These are phyloP conservation scores for Stenurella melanura DNA, from an alignment of 2,888 invertebrate genomes.

Conservation along the genomic window DNA sequence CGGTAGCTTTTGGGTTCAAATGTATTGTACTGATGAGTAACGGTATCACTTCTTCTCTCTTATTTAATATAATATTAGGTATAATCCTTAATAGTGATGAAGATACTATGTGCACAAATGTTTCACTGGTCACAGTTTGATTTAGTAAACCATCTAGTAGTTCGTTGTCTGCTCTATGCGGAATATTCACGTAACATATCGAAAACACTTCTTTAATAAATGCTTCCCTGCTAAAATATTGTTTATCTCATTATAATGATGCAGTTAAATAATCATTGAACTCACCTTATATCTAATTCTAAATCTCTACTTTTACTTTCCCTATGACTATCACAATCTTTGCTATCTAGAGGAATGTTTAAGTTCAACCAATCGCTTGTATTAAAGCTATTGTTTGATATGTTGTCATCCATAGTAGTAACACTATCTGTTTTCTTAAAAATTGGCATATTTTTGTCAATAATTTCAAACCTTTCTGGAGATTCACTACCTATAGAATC, in stretches of 20 bases:
- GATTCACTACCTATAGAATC: conserved; percentile 75
- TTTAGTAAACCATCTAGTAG: conserved; percentile 70
- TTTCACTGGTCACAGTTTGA: conserved; percentile 69
- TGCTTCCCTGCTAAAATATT: conserved; percentile 73
- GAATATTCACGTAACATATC: conserved; percentile 73
- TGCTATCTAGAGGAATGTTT: conserved; percentile 53
- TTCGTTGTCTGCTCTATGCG: conserved; percentile 68
- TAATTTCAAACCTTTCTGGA: conserved; percentile 80
- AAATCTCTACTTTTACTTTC: conserved; percentile 43
- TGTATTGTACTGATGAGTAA: conserved; percentile 78
- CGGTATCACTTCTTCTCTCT: conserved; percentile 82
- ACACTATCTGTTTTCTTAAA: conserved; percentile 63
- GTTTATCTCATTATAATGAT: not conserved
- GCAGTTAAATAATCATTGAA: not conserved
- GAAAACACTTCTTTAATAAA: conserved; percentile 77
- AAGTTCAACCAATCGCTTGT: conserved; percentile 73
- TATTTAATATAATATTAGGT: conserved; percentile 81
- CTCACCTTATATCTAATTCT: conserved; percentile 40
- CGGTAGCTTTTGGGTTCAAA: conserved; percentile 76
- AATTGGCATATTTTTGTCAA: conserved; percentile 65
- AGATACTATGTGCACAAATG: conserved; percentile 75
- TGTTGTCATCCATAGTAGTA: conserved; percentile 65
- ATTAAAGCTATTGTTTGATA: conserved; percentile 69
- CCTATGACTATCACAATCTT: conserved; percentile 41
- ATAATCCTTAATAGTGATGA: conserved; percentile 78